Percentiles rank a stretch among this genome's conserved stretches.
phyloP scores from a whole-genome alignment of 37 sponge, comb jelly and placozoan species.

The Beroe ovata region DNA sequence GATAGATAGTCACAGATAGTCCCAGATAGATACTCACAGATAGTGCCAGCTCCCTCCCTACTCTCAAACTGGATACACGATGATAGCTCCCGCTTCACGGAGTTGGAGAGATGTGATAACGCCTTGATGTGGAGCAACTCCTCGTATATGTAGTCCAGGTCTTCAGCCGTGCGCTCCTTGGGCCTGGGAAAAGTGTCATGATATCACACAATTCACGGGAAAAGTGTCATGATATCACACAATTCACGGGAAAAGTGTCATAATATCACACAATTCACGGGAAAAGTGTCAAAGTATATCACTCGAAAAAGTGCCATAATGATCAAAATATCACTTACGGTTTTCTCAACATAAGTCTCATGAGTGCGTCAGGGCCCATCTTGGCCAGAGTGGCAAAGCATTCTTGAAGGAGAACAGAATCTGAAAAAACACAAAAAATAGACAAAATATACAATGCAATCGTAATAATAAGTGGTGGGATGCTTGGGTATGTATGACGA shows the following conservation, averaged over 20 bases:
- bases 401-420: constrained; percentile 75
- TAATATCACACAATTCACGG: too few species aligned
- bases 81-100: constrained; percentile 70
- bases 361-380: constrained; percentile 80
- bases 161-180: constrained; percentile 75
- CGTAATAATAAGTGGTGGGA: too few species aligned
- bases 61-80: constrained; percentile 65
- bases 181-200: constrained; percentile 75
- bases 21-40: too few species aligned
- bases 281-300: too few species aligned
- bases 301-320: too few species aligned
- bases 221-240: too few species aligned
- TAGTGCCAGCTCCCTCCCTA: constrained; percentile 43
- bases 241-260: too few species aligned
- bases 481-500: too few species aligned
- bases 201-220: too few species aligned
- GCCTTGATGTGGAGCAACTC: constrained; percentile 81
- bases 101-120: constrained; percentile 78
- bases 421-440: constrained; percentile 72
- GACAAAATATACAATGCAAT: too few species aligned
- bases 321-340: constrained; percentile 68
- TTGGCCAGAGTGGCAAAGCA: constrained; percentile 77
- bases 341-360: constrained; percentile 75
- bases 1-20: too few species aligned
- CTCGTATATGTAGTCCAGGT: constrained; percentile 79